A percentile compares a stretch with the other conserved stretches of the same genome.
Evolutionary conservation across 2,888 invertebrate genomes (phyloP).

Genomic region (Thymelicus acteon): DNA sequence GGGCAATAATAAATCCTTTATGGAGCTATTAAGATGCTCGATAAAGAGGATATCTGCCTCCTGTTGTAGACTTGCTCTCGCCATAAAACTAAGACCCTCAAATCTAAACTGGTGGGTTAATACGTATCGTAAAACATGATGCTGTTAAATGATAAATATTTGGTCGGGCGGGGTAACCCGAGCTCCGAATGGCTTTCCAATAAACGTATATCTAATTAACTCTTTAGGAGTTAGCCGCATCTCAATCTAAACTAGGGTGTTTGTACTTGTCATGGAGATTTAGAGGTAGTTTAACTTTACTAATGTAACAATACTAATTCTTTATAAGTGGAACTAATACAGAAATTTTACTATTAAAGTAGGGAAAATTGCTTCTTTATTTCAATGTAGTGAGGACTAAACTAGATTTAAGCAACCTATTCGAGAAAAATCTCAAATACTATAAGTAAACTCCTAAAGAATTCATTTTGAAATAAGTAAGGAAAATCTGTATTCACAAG

Average conservation of each 20-base stretch:
- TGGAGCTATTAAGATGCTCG: slow-evolving; percentile 47
- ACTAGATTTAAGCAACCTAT: too few species aligned
- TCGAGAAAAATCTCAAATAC: too few species aligned
- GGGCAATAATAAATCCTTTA: slow-evolving; percentile 52
- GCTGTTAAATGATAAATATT: slow-evolving; percentile 42
- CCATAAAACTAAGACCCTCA: slow-evolving; percentile 17
- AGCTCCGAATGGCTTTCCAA: slow-evolving; percentile 45
- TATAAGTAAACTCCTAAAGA: too few species aligned
- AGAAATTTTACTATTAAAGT: too few species aligned
- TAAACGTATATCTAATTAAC: slow-evolving; percentile 62
- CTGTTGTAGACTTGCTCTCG: slow-evolving; percentile 13
- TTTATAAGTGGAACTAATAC: too few species aligned
- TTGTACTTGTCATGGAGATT: neutral
- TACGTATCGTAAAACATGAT: slow-evolving; percentile 28
- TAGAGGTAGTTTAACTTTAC: neutral
- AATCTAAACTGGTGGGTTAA: slow-evolving; percentile 22
- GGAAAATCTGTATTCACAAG: too few species aligned
- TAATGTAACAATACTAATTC: too few species aligned
- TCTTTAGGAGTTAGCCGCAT: slow-evolving; percentile 58
- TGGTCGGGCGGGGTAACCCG: slow-evolving; percentile 33
- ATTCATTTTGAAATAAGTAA: too few species aligned
- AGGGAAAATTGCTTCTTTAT: too few species aligned
- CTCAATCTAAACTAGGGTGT: slow-evolving; percentile 64
- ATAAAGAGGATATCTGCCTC: slow-evolving; percentile 39
- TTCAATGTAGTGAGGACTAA: too few species aligned